Evolutionary conservation across 1,140 invertebrate genomes (phyloP).

Genomic region (Sarcophaga peregrina): DNA sequence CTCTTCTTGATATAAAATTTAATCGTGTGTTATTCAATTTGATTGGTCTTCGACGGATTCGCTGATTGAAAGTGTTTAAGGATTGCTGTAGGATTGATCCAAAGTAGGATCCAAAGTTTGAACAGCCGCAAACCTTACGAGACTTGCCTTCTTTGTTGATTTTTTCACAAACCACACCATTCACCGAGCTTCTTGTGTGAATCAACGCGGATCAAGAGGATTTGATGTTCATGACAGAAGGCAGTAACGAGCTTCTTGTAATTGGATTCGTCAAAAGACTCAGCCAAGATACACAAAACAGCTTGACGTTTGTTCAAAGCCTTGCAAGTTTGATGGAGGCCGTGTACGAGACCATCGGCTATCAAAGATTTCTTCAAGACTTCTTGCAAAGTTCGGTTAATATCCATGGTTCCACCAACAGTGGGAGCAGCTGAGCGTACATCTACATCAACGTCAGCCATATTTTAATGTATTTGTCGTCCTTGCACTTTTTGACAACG

Average conservation of each 20-base stretch:
- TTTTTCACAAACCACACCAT: slow-evolving; percentile 98
- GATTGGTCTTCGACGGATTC: no score
- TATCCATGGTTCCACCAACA: slow-evolving; percentile 84
- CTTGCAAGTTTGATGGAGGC: slow-evolving; percentile 96
- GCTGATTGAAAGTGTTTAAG: no score
- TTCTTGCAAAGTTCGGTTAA: slow-evolving; percentile 95
- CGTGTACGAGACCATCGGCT: slow-evolving; percentile 93
- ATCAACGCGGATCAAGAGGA: slow-evolving; percentile 93
- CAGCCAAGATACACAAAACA: slow-evolving; percentile 94
- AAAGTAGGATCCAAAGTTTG: no score
- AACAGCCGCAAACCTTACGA: slow-evolving; percentile 98
- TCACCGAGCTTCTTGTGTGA: slow-evolving; percentile 99
- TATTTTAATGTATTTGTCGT: slow-evolving; percentile 65
- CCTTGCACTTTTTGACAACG: slow-evolving; percentile 65
- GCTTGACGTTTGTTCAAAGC: slow-evolving; percentile 97
- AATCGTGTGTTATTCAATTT: no score
- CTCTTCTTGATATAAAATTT: no score
- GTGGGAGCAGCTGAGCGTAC: slow-evolving; percentile 70
- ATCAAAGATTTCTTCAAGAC: slow-evolving; percentile 95
- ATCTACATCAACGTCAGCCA: slow-evolving; percentile 77
- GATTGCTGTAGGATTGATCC: no score
- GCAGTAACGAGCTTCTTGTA: slow-evolving; percentile 97
- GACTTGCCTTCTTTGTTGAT: slow-evolving; percentile 99
- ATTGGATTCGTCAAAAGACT: slow-evolving; percentile 97
- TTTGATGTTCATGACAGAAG: slow-evolving; percentile 97